phyloP scores from a whole-genome alignment of 2,113 vertebrate species.

The Cyanocitta stelleri region DNA sequence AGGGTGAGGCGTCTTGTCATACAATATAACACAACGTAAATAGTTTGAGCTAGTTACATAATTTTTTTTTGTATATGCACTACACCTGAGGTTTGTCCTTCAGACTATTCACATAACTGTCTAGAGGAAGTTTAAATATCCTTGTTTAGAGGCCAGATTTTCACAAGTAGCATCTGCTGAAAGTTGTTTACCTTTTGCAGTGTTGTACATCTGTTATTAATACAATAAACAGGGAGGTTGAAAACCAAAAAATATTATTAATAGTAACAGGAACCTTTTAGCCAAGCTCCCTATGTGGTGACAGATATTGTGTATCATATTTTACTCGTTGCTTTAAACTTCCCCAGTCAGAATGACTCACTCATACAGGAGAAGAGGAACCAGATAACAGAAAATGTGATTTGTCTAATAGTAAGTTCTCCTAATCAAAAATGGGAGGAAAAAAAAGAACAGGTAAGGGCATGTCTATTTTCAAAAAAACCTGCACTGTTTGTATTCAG shows the following conservation, averaged over 20 bases:
- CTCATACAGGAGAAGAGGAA: neutral
- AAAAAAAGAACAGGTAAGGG: neutral
- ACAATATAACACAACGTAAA: neutral
- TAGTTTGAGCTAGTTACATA: neutral
- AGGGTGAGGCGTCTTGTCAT: neutral
- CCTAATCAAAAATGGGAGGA: neutral
- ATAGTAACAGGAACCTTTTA: slow-evolving; percentile 67
- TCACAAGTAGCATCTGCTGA: neutral
- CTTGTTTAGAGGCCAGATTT: neutral
- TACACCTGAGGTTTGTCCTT: neutral
- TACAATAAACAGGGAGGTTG: neutral
- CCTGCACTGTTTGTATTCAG: neutral
- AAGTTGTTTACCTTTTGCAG: neutral
- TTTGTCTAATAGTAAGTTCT: neutral
- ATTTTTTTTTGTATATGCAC: neutral
- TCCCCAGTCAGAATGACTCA: slow-evolving; percentile 54
- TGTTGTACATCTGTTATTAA: neutral
- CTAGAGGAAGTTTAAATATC: neutral
- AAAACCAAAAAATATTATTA: slow-evolving; percentile 51
- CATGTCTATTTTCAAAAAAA: neutral
- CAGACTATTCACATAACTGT: neutral
- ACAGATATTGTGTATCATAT: slow-evolving; percentile 58
- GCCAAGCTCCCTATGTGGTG: neutral
- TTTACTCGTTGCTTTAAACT: slow-evolving; percentile 65
- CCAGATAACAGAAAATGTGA: neutral